Evolutionary conservation across 2,113 vertebrate genomes (phyloP), one percentile per base, ranked within the genome.

Genomic region (Cryptotis parvus): DNA sequence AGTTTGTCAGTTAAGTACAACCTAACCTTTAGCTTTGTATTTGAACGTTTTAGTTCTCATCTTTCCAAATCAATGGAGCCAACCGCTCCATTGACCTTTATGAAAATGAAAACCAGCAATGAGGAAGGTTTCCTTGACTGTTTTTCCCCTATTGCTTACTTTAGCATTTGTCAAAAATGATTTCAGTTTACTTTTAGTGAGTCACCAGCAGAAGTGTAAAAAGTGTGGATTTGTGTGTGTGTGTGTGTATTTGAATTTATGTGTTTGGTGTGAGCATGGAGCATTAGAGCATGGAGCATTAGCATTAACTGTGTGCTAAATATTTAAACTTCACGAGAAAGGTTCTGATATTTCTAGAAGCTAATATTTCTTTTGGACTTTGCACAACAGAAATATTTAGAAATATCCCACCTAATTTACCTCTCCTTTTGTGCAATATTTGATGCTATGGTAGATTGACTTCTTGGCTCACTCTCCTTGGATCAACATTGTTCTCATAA

Each of bases 21-120:
- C 18, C 22, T 90, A 78, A 66, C 31, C 9, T 70, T 93, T 33
- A 92, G 68, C 39, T 87, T 61, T 80, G 49, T 41, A 86, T n/a
- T 22, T 65, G 70, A 79, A 83, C 90, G 88, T 26, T 58, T 68
- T 74, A 37, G 69, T 92, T 76, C 87, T 33, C 52, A 84, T 89
- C 79, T 65, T 88, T 89, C 79, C 63, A 86, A 84, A 75, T 89
- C 72, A 39, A 0, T 75, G 87, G 90, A 74, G 31, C 43, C 66
- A 31, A 11, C 39, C 63, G n/a, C 43, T 33, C 73, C 24, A 49
- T 12, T 79, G 80, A 83, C 80, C 79, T 96, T 94, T 91, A 69
- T 68, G 61, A 81, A 92, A 91, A 90, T 76, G 61, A 79, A 88
- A 88, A 68, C 39, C 41, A 73, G 39, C 35, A 83, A 52, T 4